A percentile compares a stretch with the other conserved stretches of the same genome.
phyloP scores from a whole-genome alignment of 2,797 vertebrate genomes.

The Hyperoplus immaculatus region DNA sequence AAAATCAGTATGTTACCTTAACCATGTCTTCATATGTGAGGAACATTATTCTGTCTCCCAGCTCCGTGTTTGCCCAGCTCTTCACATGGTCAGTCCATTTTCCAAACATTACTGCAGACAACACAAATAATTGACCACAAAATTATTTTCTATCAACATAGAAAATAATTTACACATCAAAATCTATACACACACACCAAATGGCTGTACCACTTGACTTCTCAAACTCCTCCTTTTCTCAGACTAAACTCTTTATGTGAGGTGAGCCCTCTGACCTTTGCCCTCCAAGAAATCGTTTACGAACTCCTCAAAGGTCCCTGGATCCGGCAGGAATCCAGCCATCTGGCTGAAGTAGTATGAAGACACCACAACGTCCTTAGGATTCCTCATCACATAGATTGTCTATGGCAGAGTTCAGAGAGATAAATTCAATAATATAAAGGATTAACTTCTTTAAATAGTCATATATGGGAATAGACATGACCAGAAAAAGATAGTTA shows the following conservation, averaged over 20 bases:
- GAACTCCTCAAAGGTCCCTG: constrained; percentile 89
- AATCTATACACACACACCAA: not conserved
- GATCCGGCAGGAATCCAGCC: constrained; percentile 86
- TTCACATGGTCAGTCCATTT: constrained; percentile 93
- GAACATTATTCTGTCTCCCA: constrained; percentile 86
- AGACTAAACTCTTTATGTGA: not conserved
- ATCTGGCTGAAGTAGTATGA: constrained; percentile 90
- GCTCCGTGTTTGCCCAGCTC: constrained; percentile 85
- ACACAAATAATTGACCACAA: not conserved
- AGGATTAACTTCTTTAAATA: fast-evolving
- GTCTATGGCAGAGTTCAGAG: constrained; percentile 70
- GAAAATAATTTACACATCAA: not conserved
- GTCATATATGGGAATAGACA: too few relatives aligned
- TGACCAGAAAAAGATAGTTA: not conserved
- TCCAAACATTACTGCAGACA: constrained; percentile 87
- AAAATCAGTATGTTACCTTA: constrained; percentile 66
- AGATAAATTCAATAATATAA: not conserved
- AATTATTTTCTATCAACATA: too few relatives aligned
- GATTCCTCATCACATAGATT: constrained; percentile 89
- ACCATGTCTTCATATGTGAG: constrained; percentile 89
- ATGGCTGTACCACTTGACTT: not conserved
- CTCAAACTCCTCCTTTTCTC: not conserved
- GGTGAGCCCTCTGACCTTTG: constrained; percentile 72
- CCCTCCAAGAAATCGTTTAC: constrained; percentile 80
- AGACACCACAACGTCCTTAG: constrained; percentile 88